Base-by-base conservation (phyloP, 2,113 vertebrate genomes). In the Hemibagrus wyckioides region DNA sequence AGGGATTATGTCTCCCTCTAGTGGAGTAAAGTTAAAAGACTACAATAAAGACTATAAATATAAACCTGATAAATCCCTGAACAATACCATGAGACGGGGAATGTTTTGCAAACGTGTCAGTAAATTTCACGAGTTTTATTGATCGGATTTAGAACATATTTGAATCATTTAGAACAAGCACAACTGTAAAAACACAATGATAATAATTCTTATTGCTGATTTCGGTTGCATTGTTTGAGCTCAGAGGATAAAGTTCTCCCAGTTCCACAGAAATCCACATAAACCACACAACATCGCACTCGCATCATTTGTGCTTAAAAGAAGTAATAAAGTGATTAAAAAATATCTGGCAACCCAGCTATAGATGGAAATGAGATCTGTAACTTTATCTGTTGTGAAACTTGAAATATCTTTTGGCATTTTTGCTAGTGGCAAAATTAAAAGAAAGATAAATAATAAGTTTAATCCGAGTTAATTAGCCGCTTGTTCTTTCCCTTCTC, bases 1-100 rank as follows among this genome's bases (percentile, higher is more conserved):
- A 54, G 7, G n/a, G 39, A 76, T 44, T 8, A 59, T 52, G 65
- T 80, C 80, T 10, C 80, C 54, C 80, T 41, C 86, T 83, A 52
- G 39, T 39, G 86, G 67, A 57, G 7, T 11, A 5, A 59, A 71
- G 17, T 36, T 67, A 36, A 28, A 65, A 61, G 23, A 17, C 23
- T 0, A 21, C 3, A n/a, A 41, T 59, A 15, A 17, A 79, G 3
- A 10, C 33, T 33, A 30, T 1, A 56, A 9, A 21, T 5, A 13
- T 7, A 15, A 23, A 17, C 9, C 39, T 25, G 25, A 4, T 75
- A 44, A 25, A 75, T 44, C 23, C 23, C 23, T 44, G 39, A 33
- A 36, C 6, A 33, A 14, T 63, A n/a, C 13, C 28, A n/a, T 19
- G 11, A 67, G 33, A 67, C 21, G 7, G 3, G 13, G 25, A 39